Evolutionary conservation across 2,113 vertebrate genomes (phyloP), one percentile per base, ranked within the genome.

Genomic region (Neoarius graeffei): DNA sequence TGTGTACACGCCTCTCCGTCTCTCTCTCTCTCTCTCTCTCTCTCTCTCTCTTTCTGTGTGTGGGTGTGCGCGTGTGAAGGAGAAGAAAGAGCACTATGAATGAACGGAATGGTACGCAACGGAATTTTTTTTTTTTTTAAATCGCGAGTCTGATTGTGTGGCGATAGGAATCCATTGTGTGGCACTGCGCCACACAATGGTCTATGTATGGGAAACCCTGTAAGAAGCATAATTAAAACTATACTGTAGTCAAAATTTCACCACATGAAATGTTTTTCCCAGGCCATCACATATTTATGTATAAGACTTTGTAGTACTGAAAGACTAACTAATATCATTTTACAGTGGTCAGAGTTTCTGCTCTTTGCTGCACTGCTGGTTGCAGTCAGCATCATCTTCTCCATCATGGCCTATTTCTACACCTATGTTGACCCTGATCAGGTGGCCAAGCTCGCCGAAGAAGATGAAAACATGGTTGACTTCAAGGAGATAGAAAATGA

Each of bases 271-370:
- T 48, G 20, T 76, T 50, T 42, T 74, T 23, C 9, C 66, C 9
- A 25, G 42, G 73, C 20, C 25, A 79, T 0, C 11, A 79, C 50
- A 79, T 19, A 3, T 20, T 73, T 48, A 19, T 77, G 48, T 77
- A n/a, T 5, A 50, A 81, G 25, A 35, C 4, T 67, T 56, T 4
- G 9, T 59, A 7, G 23, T 56, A 15, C 11, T 86, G 15, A 66
- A 7, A 67, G 59, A n/a, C 52, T 66, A 19, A 60, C 57, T 82
- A 8, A 11, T 87, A 11, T 76, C n/a, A 56, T 85, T 35, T 30
- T 30, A n/a, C 95, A 99, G 98, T 99, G 98, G 98, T 96, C 93
- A 14, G 98, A 99, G 95, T 99, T 99, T 90, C 62, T 97, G 92
- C 96, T 99, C 88, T 99, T 99, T 86, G 96, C 96, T 82, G 91